Base-by-base conservation (phyloP, 2,113 vertebrate genomes). In the Pangasianodon hypophthalmus region DNA sequence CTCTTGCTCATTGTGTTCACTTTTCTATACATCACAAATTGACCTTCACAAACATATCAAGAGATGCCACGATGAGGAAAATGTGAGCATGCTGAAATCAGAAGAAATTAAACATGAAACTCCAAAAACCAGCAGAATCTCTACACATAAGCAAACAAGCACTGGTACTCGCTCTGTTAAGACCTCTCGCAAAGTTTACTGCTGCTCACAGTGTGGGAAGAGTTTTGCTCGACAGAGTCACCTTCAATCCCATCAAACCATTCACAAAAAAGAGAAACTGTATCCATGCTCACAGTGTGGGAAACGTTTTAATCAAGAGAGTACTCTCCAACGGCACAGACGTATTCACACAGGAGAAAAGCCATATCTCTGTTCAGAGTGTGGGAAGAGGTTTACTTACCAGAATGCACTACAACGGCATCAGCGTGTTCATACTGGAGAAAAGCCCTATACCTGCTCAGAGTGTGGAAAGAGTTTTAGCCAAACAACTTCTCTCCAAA, bases 221-320 rank as follows among this genome's bases (percentile, higher is more conserved):
- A 44, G 24, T 79, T 79, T 79, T 14, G 75, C 75, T 48, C 44
- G 75, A 48, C 75, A 79, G 24, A 79, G 75, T 79, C 75, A 79
- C 14, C 75, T 79, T 48, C 44, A 79, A 14, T 24, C 75, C 3
- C 75, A 79, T 79, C 75, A 79, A 8, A 13, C 75, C 44, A 79
- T 79, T 48, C 75, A 79, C 44, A 79, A 44, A 5, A 44, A 44
- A 50, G 75, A 79, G 44, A 79, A 79, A 11, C 75, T 50, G 41
- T 79, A 79, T 79, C 10, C 9, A 0, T 79, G 75, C 24, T 48
- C 41, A 14, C 44, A 79, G 75, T 79, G 75, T 29, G 75, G 75
- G 29, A 79, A 79, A 50, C 4, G 75, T 2, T 79, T 79, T 48
- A 79, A 79, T 48, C 75, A 24, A 50, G 18, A 79, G 44, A 46